Evolutionary conservation across 2,113 vertebrate species (phyloP).

Genomic region (Equus przewalskii): DNA sequence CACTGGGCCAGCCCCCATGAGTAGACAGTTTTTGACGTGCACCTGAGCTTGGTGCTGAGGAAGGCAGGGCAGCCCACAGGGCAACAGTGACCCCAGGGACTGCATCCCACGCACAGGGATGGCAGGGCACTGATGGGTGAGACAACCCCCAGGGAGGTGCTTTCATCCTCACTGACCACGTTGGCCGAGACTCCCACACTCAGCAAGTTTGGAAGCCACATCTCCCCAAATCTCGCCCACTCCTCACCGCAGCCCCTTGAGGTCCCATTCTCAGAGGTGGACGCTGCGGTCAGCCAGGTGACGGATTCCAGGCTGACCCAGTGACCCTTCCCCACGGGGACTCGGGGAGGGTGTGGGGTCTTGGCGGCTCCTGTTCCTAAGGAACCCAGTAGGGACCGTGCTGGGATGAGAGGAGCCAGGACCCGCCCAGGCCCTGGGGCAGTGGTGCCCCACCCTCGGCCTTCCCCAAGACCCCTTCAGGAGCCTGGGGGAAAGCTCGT

Average conservation of each 20-base stretch:
- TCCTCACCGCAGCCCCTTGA: not conserved
- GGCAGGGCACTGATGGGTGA: accelerated
- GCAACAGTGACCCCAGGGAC: not conserved
- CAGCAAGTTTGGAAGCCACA: accelerated
- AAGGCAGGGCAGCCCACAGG: not conserved
- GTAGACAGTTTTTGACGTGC: no score
- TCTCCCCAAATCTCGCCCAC: not conserved
- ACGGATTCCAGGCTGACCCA: not conserved
- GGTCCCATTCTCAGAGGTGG: not conserved
- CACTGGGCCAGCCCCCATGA: no score
- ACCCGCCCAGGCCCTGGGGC: not conserved
- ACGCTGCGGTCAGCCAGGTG: not conserved
- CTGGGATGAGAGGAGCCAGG: no score
- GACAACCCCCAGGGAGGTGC: not conserved
- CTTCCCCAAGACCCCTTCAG: not conserved
- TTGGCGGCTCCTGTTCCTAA: not conserved
- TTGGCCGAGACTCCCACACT: not conserved
- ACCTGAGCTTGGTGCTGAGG: not conserved
- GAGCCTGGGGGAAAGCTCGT: not conserved
- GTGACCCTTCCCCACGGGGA: not conserved
- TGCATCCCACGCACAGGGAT: not conserved
- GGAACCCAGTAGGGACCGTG: no score
- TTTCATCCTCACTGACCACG: not conserved
- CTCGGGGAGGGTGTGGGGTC: not conserved
- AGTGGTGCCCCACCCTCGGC: not conserved